Evolutionary conservation across 2,113 vertebrate species (phyloP).

Genomic region (Oreochromis aureus): DNA sequence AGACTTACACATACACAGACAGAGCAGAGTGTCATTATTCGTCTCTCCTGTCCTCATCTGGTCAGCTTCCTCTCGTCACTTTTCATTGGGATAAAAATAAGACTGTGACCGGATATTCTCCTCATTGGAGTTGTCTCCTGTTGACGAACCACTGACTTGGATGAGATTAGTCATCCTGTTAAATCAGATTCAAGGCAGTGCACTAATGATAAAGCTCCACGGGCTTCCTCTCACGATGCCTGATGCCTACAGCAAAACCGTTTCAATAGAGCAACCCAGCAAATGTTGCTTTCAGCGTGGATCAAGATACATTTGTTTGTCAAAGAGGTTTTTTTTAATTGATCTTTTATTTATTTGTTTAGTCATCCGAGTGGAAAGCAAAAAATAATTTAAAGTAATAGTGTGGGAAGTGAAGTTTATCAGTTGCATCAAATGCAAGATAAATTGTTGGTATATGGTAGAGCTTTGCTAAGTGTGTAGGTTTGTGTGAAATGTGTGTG

Average conservation of each 20-base stretch:
- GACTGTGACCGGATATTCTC: slow-evolving; percentile 62
- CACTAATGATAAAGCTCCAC: slow-evolving; percentile 65
- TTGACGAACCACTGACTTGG: slow-evolving; percentile 65
- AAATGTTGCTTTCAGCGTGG: slow-evolving; percentile 2
- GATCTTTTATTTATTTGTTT: not conserved
- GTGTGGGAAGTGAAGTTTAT: not conserved
- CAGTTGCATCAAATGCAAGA: not conserved
- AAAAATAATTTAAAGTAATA: not conserved
- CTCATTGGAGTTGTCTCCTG: slow-evolving; percentile 59
- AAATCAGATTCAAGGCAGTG: slow-evolving; percentile 67
- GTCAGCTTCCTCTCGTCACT: slow-evolving; percentile 63
- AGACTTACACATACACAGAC: not conserved
- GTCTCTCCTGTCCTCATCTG: slow-evolving; percentile 31
- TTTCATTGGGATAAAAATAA: slow-evolving; percentile 69
- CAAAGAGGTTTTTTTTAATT: not conserved
- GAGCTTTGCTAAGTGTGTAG: not conserved
- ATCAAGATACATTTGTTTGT: not conserved
- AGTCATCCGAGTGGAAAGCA: not conserved
- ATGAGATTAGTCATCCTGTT: slow-evolving; percentile 71
- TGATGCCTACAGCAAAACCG: slow-evolving; percentile 28
- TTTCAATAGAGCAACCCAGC: slow-evolving; percentile 11
- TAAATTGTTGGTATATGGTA: not conserved
- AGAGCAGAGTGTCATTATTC: not conserved
- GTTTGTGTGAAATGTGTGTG: not conserved
- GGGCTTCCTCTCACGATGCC: slow-evolving; percentile 35